phyloP scores from a whole-genome alignment of 1,140 invertebrate species.

The Lasioglossum baleicum region DNA sequence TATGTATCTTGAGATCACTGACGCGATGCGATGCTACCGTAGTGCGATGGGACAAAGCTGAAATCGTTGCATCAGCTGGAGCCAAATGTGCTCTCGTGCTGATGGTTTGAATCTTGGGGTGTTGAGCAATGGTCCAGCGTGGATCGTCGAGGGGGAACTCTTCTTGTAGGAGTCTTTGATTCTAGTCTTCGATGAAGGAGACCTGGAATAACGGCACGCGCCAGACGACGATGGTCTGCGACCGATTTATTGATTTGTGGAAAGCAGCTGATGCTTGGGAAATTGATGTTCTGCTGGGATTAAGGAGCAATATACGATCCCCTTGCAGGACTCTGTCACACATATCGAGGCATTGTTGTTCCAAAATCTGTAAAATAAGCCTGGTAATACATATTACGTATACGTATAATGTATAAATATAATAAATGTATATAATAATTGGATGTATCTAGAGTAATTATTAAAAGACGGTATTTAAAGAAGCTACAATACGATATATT shows the following conservation, averaged over 20 bases:
- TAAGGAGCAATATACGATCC: background rate
- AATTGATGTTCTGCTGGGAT: constrained; percentile 1
- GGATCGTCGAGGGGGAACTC: constrained; percentile 59
- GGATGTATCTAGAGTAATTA: too few relatives aligned
- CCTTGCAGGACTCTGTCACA: background rate
- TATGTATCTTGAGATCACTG: background rate
- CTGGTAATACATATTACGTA: too few relatives aligned
- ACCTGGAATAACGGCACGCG: constrained; percentile 74
- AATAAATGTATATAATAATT: too few relatives aligned
- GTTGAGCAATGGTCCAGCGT: constrained; percentile 64
- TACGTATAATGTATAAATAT: too few relatives aligned
- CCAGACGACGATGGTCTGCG: constrained; percentile 68
- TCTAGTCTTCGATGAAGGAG: constrained; percentile 46
- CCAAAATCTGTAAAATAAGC: too few relatives aligned
- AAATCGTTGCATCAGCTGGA: constrained; percentile 56
- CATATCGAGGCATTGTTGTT: too few relatives aligned
- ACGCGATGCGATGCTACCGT: background rate
- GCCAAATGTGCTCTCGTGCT: constrained; percentile 49
- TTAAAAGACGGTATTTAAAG: too few relatives aligned
- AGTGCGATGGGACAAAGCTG: constrained; percentile 20
- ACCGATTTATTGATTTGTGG: constrained; percentile 74
- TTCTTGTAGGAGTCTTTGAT: constrained; percentile 63
- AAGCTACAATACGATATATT: too few relatives aligned
- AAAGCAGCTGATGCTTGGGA: constrained; percentile 56
- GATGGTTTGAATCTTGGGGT: constrained; percentile 43